Percentiles rank a stretch among this genome's conserved stretches.
These are phyloP conservation scores for Ptyas mucosa DNA, from an alignment of 2,113 vertebrate species.

Conservation along the genomic window DNA sequence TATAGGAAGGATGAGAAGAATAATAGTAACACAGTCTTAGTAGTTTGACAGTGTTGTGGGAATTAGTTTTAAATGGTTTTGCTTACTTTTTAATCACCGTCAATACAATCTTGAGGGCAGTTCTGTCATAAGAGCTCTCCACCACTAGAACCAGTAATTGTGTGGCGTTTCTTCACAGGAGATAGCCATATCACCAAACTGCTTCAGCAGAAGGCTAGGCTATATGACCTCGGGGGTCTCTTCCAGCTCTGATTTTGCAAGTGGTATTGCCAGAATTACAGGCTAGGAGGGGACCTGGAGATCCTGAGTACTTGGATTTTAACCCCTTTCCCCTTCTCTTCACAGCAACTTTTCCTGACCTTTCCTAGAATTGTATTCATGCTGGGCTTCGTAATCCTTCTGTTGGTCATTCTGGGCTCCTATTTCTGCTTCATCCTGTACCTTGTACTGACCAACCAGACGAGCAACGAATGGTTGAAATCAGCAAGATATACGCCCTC, in stretches of 20 bases:
- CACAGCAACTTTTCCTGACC: constrained; percentile 89
- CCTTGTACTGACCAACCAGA: constrained; percentile 85
- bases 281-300: neutral
- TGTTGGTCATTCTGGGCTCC: constrained; percentile 79
- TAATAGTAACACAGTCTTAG: too few relatives aligned
- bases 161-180: neutral
- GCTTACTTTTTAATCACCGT: neutral
- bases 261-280: neutral
- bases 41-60: too few relatives aligned
- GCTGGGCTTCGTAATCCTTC: constrained; percentile 85
- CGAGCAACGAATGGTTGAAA: constrained; percentile 89
- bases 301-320: neutral
- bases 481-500: constrained; percentile 57
- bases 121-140: neutral
- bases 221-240: neutral
- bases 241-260: neutral
- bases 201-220: neutral
- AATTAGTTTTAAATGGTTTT: neutral
- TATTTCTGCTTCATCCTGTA: constrained; percentile 83
- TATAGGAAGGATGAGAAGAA: too few relatives aligned
- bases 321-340: constrained; percentile 1
- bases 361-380: constrained; percentile 91
- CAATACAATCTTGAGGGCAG: neutral
- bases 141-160: neutral
- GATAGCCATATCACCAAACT: neutral